These are phyloP conservation scores for Microcebus jonahi DNA, from an alignment of 2,113 vertebrate genomes.

Conservation along the genomic window DNA sequence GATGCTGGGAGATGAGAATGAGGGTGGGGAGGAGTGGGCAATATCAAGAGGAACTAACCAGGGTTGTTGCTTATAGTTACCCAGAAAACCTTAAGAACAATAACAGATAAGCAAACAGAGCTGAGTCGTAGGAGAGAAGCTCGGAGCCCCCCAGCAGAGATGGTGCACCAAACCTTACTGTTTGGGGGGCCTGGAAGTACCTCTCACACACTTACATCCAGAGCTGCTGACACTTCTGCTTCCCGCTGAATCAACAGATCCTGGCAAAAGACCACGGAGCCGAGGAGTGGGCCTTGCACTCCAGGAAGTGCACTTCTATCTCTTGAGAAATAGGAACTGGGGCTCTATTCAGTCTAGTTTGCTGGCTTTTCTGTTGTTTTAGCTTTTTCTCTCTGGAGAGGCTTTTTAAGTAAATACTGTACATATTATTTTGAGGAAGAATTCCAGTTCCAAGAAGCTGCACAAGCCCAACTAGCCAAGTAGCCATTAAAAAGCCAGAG, in stretches of 20 bases:
- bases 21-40: constrained; percentile 78
- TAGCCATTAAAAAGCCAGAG: background rate
- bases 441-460: constrained; percentile 40
- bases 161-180: rapidly evolving
- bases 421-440: constrained; percentile 44
- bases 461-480: background rate
- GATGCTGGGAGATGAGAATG: constrained; percentile 79
- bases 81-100: constrained; percentile 71
- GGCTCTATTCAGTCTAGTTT: constrained; percentile 37
- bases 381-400: constrained; percentile 37
- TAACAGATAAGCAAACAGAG: constrained; percentile 66
- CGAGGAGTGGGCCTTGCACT: constrained; percentile 1
- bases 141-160: background rate
- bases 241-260: constrained; percentile 7
- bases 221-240: background rate
- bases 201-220: rapidly evolving
- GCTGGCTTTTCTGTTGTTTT: constrained; percentile 38
- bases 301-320: constrained; percentile 61
- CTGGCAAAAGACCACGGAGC: background rate
- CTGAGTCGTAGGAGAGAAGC: background rate
- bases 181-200: background rate
- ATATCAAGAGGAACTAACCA: constrained; percentile 79
- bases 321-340: constrained; percentile 72
- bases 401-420: constrained; percentile 18
- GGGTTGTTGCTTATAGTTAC: constrained; percentile 78